Evolutionary conservation across 2,797 vertebrate genomes (phyloP).

Genomic region (Chelmon rostratus): DNA sequence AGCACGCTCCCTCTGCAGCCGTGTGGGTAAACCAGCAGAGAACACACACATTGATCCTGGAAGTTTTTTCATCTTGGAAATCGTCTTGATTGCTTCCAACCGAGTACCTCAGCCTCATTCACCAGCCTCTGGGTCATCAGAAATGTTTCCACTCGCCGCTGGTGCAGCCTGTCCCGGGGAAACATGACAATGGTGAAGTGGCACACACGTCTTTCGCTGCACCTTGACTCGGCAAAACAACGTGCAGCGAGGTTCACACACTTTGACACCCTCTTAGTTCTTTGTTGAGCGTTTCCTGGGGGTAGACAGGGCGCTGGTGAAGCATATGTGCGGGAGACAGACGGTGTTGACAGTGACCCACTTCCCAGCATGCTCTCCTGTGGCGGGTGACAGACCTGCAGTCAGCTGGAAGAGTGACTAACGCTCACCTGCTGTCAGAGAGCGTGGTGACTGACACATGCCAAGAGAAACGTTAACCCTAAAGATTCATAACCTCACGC

Average conservation of each 20-base stretch:
- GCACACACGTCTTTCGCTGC: background rate
- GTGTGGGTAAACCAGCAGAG: conserved; percentile 24
- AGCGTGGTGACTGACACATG: conserved; percentile 49
- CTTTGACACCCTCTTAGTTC: conserved; percentile 35
- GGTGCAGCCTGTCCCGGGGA: conserved; percentile 12
- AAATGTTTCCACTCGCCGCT: conserved; percentile 17
- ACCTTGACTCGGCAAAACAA: conserved; percentile 9
- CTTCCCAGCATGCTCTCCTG: conserved; percentile 66
- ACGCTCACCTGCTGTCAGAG: conserved; percentile 58
- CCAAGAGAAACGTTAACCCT: conserved; percentile 8
- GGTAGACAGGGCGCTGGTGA: conserved; percentile 33
- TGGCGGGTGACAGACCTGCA: conserved; percentile 63
- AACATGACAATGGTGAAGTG: conserved; percentile 17
- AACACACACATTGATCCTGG: conserved; percentile 53
- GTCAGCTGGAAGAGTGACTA: conserved; percentile 57
- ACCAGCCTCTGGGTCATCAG: conserved; percentile 15
- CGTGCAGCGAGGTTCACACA: conserved; percentile 11
- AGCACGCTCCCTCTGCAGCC: conserved; percentile 5
- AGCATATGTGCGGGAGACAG: conserved; percentile 63
- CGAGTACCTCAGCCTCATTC: conserved; percentile 27
- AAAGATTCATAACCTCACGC: background rate
- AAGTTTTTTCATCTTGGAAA: conserved; percentile 57
- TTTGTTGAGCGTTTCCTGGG: conserved; percentile 39
- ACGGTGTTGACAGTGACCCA: conserved; percentile 58
- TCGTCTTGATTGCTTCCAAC: conserved; percentile 54